phyloP scores from a whole-genome alignment of 2,888 invertebrate species.

The Drosophila paranaensis region DNA sequence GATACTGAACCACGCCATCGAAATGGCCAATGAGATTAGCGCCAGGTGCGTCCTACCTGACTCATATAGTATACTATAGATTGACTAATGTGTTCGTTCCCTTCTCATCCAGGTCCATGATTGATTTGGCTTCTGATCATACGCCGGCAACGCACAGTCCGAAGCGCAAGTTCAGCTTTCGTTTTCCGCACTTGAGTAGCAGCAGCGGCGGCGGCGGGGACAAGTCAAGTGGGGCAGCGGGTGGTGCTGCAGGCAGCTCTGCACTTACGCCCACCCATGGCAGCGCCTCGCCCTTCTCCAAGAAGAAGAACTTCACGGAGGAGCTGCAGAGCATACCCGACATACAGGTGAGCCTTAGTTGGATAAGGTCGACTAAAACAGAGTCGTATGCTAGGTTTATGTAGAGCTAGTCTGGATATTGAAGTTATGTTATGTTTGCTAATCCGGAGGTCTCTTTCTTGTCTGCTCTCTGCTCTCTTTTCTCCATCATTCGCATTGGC shows the following conservation, averaged over 20 bases:
- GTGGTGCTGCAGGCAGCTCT: slow-evolving; percentile 45
- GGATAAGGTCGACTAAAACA: neutral
- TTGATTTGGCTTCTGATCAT: slow-evolving; percentile 86
- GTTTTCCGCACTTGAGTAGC: slow-evolving; percentile 86
- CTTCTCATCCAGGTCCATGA: slow-evolving; percentile 86
- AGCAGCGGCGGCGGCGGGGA: slow-evolving; percentile 76
- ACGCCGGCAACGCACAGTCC: slow-evolving; percentile 88
- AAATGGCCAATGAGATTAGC: slow-evolving; percentile 96
- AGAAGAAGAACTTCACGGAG: slow-evolving; percentile 93
- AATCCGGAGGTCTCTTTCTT: slow-evolving; percentile 54
- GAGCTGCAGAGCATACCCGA: slow-evolving; percentile 94
- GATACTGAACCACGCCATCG: slow-evolving; percentile 96
- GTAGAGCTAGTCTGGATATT: slow-evolving; percentile 16
- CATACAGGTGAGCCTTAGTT: slow-evolving; percentile 89
- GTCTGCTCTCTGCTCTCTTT: slow-evolving; percentile 56
- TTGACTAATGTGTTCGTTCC: neutral
- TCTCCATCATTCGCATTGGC: slow-evolving; percentile 38
- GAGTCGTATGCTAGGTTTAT: neutral
- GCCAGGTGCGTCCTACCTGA: slow-evolving; percentile 86
- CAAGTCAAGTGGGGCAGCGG: slow-evolving; percentile 60
- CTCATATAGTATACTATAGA: no score
- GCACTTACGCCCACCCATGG: slow-evolving; percentile 76
- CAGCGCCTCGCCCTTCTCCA: slow-evolving; percentile 83
- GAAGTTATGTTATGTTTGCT: slow-evolving; percentile 38
- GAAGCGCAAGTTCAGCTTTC: slow-evolving; percentile 91